Evolutionary conservation across 64 coral and sea anemone genomes (phyloP), one percentile per base, ranked within the genome.

Genomic region (Porites lutea): DNA sequence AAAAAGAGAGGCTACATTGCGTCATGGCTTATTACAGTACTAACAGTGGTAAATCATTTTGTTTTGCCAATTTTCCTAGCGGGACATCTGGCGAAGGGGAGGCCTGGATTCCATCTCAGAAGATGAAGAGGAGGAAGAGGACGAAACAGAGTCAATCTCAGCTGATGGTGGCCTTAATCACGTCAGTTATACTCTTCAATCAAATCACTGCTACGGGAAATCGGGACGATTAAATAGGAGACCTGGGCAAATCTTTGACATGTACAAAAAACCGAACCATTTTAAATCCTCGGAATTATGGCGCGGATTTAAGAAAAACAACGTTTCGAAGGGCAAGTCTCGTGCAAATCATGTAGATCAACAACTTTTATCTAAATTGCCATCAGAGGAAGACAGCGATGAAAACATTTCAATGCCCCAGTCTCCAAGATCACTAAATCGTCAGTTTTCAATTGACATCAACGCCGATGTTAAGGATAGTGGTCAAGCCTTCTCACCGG

Each of bases 101-200:
- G 88, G 92, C 10, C 70, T 97, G 53, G 95, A 97, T 71, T 94
- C 95, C 15, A 97, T 97, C 19, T 97, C 95, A 82, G 95, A 97
- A 91, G 92, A 97, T 50, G 95, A 96, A 59, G 95, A 96, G 16
- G 83, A 88, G 45, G 92, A 97, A 18, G 88, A 96, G 3, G 86
- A 90, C 4, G 88, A 59, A 4, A 91, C 88, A n/a, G 80, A 96
- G 46, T 58, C 46, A 14, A 87, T 48, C 52, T 82, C 60, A 3
- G 43, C 67, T 19, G 61, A 83, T 62, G 62, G 62, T 18, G 80
- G 16, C 8, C 47, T 65, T 5, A 83, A 83, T 44, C 62, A 83
- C 45, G 80, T 83, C 60, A 83, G 67, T 48, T 27, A 66, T 13
- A 14, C 80, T 0, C 44, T 15, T 83, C 15, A 66, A 19, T 83